These are phyloP conservation scores for Brevimyrus niger DNA, from an alignment of 2,113 vertebrate species.

Conservation along the genomic window DNA sequence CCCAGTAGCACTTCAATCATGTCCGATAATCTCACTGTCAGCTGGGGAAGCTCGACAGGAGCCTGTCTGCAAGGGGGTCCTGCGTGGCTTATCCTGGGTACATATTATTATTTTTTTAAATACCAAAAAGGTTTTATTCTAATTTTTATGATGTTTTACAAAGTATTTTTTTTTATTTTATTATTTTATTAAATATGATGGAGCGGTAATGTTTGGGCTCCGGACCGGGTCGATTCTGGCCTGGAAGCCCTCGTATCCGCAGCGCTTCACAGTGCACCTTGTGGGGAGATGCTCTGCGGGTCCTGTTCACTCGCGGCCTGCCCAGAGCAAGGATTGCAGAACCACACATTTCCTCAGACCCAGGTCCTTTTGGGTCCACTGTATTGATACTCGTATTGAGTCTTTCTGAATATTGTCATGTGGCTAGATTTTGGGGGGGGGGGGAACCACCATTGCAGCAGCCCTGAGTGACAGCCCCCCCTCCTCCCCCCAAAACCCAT, in stretches of 20 bases:
- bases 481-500: slow-evolving; percentile 42
- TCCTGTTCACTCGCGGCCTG: slow-evolving; percentile 45
- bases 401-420: slow-evolving; percentile 41
- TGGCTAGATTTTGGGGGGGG: slow-evolving; percentile 27
- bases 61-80: slow-evolving; percentile 55
- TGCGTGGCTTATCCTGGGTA: slow-evolving; percentile 65
- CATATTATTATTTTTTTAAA: slow-evolving; percentile 60
- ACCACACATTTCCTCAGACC: slow-evolving; percentile 58
- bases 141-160: slow-evolving; percentile 63
- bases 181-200: slow-evolving; percentile 21
- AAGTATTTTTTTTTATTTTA: slow-evolving; percentile 25
- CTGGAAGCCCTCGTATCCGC: slow-evolving; percentile 35
- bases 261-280: slow-evolving; percentile 25
- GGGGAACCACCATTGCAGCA: slow-evolving; percentile 53
- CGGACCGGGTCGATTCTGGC: slow-evolving; percentile 60
- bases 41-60: slow-evolving; percentile 22
- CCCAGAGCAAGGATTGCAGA: slow-evolving; percentile 51
- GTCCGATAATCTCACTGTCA: slow-evolving; percentile 43
- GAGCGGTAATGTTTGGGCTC: slow-evolving; percentile 51
- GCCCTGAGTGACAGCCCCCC: slow-evolving; percentile 51
- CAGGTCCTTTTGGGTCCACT: slow-evolving; percentile 46
- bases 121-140: slow-evolving; percentile 68
- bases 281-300: slow-evolving; percentile 57
- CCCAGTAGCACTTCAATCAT: slow-evolving; percentile 42
- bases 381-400: slow-evolving; percentile 36